These are phyloP conservation scores for Silurus aristotelis DNA, from an alignment of 2,797 vertebrate genomes.

Conservation along the genomic window DNA sequence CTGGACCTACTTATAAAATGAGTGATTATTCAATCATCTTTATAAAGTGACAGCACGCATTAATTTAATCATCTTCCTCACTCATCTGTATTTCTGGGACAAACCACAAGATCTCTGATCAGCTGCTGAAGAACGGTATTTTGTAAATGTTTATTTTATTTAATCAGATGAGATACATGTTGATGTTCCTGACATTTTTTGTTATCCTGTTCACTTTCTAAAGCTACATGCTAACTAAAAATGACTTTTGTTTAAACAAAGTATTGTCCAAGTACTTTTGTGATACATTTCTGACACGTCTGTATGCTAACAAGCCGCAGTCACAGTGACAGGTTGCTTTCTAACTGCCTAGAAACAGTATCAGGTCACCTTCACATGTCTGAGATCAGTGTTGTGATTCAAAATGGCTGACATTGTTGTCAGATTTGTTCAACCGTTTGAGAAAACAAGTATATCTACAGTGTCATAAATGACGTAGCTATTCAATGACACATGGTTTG, in stretches of 20 bases:
- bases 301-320: neutral
- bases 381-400: neutral
- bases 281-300: neutral
- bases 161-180: neutral
- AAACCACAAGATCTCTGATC: too few species aligned
- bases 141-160: too few species aligned
- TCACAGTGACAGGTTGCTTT: neutral
- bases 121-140: too few species aligned
- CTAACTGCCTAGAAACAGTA: neutral
- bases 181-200: neutral
- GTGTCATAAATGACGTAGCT: neutral
- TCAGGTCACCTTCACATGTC: neutral
- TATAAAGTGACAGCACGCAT: too few species aligned
- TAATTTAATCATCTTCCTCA: too few species aligned
- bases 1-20: too few species aligned
- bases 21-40: too few species aligned
- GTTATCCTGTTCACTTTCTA: neutral
- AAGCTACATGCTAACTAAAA: neutral
- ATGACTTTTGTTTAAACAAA: neutral
- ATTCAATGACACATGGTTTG: neutral
- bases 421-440: neutral
- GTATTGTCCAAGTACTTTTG: neutral
- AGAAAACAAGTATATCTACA: neutral
- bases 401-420: neutral
- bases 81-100: too few species aligned